phyloP scores from a whole-genome alignment of 1,140 invertebrate species.

The Pantala flavescens region DNA sequence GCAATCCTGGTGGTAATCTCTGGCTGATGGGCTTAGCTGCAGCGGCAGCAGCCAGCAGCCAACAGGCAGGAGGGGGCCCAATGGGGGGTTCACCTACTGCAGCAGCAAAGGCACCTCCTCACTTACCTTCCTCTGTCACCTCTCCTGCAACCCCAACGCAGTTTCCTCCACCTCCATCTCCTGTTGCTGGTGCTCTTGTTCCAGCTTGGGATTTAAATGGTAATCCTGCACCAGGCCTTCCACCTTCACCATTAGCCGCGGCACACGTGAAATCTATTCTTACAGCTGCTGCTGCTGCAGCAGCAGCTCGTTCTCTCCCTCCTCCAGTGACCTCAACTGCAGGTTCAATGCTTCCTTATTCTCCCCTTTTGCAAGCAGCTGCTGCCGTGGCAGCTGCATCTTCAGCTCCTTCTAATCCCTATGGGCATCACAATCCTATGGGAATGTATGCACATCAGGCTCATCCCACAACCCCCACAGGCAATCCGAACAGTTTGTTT shows the following conservation, averaged over 20 bases:
- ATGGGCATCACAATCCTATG: slow-evolving; percentile 11
- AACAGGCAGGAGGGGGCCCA: slow-evolving; percentile 26
- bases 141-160: slow-evolving; percentile 16
- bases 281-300: slow-evolving; percentile 24
- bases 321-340: slow-evolving; percentile 27
- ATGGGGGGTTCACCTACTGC: slow-evolving; percentile 32
- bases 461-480: slow-evolving; percentile 31
- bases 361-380: background rate
- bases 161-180: slow-evolving; percentile 26
- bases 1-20: background rate
- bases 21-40: slow-evolving; percentile 19
- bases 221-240: slow-evolving; percentile 19
- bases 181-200: slow-evolving; percentile 19
- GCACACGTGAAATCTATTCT: slow-evolving; percentile 16
- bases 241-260: slow-evolving; percentile 30
- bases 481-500: slow-evolving; percentile 34
- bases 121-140: slow-evolving; percentile 15
- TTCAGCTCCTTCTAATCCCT: slow-evolving; percentile 21
- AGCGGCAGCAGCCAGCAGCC: background rate
- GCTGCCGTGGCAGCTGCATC: slow-evolving; percentile 24
- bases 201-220: background rate
- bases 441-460: background rate
- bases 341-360: slow-evolving; percentile 25
- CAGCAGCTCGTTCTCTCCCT: slow-evolving; percentile 20
- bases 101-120: slow-evolving; percentile 38